These are phyloP conservation scores for Pantherophis alleghaniensis DNA, from an alignment of 2,797 vertebrate species.

Conservation along the genomic window DNA sequence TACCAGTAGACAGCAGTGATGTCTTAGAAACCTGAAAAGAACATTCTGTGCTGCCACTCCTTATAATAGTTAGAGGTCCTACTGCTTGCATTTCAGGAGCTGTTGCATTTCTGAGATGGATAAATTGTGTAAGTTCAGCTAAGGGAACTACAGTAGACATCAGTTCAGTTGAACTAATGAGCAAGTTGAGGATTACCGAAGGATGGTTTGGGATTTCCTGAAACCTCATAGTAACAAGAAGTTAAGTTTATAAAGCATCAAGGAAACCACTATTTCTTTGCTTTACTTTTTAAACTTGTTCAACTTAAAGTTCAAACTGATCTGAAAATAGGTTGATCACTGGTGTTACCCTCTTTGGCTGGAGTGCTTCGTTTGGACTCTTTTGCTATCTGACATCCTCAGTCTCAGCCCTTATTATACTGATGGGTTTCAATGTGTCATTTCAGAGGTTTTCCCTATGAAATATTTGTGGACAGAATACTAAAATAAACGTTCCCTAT, in stretches of 20 bases:
- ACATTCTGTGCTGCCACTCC: neutral
- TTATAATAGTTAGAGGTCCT: neutral
- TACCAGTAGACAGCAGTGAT: neutral
- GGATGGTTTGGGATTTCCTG: neutral
- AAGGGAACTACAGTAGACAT: neutral
- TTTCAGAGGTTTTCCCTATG: constrained; percentile 34
- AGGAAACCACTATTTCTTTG: constrained; percentile 7
- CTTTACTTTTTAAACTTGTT: neutral
- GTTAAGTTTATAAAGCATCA: neutral
- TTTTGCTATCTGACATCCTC: constrained; percentile 8
- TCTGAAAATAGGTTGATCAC: constrained; percentile 3
- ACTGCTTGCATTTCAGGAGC: neutral
- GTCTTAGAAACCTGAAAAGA: neutral
- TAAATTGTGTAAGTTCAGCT: neutral
- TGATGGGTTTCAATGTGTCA: constrained; percentile 32
- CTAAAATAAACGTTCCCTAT: constrained; percentile 39
- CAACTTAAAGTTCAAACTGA: neutral
- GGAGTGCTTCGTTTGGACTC: constrained; percentile 20
- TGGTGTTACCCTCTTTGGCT: neutral
- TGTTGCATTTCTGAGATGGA: neutral
- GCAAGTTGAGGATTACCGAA: neutral
- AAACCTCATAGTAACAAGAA: neutral
- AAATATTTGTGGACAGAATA: constrained; percentile 37
- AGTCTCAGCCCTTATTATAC: constrained; percentile 16
- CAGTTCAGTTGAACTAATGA: neutral